Percentiles rank a stretch among this genome's conserved stretches.
Conservation (phyloP, 2,113 vertebrate species). For the Dipodomys spectabilis region DNA sequence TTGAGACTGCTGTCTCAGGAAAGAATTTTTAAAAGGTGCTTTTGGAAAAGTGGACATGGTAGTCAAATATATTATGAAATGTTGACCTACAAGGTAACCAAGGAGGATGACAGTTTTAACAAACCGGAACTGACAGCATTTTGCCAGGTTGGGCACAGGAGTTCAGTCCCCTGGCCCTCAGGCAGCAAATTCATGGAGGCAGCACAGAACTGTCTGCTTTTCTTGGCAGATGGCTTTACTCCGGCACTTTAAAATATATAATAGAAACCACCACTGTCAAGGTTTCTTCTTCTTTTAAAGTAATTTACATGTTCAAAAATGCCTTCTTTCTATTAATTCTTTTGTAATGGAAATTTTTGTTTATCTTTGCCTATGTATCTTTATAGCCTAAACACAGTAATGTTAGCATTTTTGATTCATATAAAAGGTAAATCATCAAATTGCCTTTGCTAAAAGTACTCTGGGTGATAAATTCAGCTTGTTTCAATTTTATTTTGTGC, state of each 20-base stretch:
- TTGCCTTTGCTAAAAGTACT: slow-evolving; percentile 38
- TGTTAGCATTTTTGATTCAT: slow-evolving; percentile 25
- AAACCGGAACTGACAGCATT: slow-evolving; percentile 40
- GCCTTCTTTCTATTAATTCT: slow-evolving; percentile 28
- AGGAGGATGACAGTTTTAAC: not conserved
- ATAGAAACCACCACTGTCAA: not conserved
- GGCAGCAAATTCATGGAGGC: not conserved
- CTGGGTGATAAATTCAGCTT: slow-evolving; percentile 3
- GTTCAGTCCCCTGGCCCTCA: not conserved
- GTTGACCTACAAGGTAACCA: slow-evolving; percentile 21
- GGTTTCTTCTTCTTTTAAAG: slow-evolving; percentile 51
- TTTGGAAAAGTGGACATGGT: slow-evolving; percentile 23
- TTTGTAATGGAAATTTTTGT: slow-evolving; percentile 21
- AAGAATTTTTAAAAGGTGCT: slow-evolving; percentile 46
- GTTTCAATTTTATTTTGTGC: not conserved
- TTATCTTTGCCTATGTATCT: slow-evolving; percentile 50
- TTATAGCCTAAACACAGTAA: not conserved
- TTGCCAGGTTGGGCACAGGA: not conserved
- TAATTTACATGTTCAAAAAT: slow-evolving; percentile 40
- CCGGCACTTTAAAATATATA: slow-evolving; percentile 35
- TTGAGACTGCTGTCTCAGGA: slow-evolving; percentile 4
- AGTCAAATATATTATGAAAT: slow-evolving; percentile 18
- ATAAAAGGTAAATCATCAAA: slow-evolving; percentile 56
- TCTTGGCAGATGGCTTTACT: slow-evolving; percentile 39
- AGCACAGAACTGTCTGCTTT: not conserved